Evolutionary conservation across 64 coral and sea anemone species (phyloP).

Genomic region (Dendrophyllia cribrosa): DNA sequence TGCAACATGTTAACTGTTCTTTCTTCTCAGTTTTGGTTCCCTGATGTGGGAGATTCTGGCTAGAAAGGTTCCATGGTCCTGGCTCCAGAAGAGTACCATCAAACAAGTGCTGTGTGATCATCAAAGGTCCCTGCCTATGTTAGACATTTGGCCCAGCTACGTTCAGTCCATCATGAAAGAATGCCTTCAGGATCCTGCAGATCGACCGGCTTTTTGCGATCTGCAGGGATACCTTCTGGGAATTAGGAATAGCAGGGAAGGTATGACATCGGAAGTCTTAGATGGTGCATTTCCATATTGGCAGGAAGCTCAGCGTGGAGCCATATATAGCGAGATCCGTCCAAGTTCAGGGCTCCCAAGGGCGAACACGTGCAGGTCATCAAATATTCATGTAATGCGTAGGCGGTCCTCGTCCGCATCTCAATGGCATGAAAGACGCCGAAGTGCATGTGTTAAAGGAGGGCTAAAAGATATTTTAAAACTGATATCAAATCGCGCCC

Average conservation of each 20-base stretch:
- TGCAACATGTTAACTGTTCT: not conserved
- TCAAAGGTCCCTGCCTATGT: constrained; percentile 55
- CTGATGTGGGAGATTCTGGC: constrained; percentile 89
- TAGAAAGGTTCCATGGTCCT: constrained; percentile 81
- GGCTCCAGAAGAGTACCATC: constrained; percentile 63
- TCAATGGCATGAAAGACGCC: not conserved
- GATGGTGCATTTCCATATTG: constrained; percentile 60
- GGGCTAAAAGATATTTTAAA: constrained; percentile 61
- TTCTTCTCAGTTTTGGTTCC: constrained; percentile 76
- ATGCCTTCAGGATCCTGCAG: constrained; percentile 43
- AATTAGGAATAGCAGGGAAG: constrained; percentile 11
- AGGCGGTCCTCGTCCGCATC: not conserved
- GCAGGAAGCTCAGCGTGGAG: not conserved
- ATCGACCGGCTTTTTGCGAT: constrained; percentile 45
- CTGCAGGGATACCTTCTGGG: constrained; percentile 22
- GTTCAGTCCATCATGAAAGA: constrained; percentile 54
- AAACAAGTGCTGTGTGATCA: constrained; percentile 40
- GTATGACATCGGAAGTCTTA: constrained; percentile 35
- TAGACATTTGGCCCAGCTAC: constrained; percentile 72
- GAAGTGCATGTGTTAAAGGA: not conserved
- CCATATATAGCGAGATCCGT: not conserved
- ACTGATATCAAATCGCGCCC: not conserved
- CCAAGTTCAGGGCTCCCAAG: not conserved
- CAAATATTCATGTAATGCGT: not conserved
- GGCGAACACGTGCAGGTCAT: not conserved